Conservation (phyloP, 1,140 invertebrate species). For the Diabrotica virgifera region DNA sequence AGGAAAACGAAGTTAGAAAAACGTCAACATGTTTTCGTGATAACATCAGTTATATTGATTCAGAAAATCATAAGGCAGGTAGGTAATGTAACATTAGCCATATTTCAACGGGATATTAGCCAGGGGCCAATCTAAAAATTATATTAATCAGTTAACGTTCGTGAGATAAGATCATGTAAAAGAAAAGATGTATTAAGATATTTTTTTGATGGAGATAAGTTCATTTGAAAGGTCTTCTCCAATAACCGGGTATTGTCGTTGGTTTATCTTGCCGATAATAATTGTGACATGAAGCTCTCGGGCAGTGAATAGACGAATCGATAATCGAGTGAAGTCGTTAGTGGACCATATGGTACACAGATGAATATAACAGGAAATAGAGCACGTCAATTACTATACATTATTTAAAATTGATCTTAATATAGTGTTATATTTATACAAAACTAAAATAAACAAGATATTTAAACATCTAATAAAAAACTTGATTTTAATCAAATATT, state of each 20-base stretch:
- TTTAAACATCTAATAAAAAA: no score
- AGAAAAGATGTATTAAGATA: slow-evolving; percentile 1
- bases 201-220: not conserved
- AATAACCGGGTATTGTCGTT: not conserved
- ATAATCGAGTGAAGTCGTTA: no score
- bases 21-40: slow-evolving; percentile 10
- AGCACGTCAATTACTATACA: no score
- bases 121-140: slow-evolving; percentile 12
- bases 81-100: not conserved
- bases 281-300: no score
- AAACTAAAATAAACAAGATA: no score
- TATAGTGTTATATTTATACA: no score
- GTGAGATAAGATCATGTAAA: slow-evolving; percentile 9
- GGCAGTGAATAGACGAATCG: no score
- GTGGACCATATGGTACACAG: no score
- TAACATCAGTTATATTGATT: slow-evolving; percentile 9
- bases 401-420: no score
- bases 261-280: not conserved
- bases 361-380: no score
- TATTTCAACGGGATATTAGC: slow-evolving; percentile 4
- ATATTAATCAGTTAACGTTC: slow-evolving; percentile 4
- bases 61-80: slow-evolving; percentile 9
- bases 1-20: slow-evolving; percentile 8
- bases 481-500: no score
- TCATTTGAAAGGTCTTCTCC: not conserved